Percentiles rank a stretch among this genome's conserved stretches.
These are phyloP conservation scores for Pachycephus smyrnensis DNA, from an alignment of 2,888 invertebrate species.

Conservation along the genomic window DNA sequence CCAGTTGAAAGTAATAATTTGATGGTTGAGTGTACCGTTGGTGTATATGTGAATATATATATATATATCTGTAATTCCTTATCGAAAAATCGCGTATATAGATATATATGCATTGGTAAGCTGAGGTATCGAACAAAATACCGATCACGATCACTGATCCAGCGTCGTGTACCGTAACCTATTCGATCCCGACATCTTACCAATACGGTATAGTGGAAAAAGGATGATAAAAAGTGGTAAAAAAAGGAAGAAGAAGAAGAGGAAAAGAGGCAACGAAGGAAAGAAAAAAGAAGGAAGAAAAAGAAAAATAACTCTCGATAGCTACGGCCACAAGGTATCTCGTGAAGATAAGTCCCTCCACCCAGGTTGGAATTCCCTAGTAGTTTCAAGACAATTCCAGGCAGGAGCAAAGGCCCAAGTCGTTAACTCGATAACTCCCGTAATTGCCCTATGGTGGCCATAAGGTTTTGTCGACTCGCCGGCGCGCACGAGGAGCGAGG, in stretches of 20 bases:
- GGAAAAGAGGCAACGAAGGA: not conserved
- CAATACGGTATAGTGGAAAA: not conserved
- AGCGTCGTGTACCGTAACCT: not conserved
- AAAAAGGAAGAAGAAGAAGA: not conserved
- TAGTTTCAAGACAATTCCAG: not conserved
- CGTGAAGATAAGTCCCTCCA: not conserved
- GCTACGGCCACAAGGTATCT: not conserved
- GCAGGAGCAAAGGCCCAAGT: not conserved
- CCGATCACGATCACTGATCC: not conserved
- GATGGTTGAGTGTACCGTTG: not conserved
- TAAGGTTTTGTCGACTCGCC: not conserved
- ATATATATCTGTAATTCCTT: not conserved
- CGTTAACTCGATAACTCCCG: not conserved
- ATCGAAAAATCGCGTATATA: not conserved
- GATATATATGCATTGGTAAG: not conserved
- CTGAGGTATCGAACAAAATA: not conserved
- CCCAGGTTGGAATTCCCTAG: not conserved
- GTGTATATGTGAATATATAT: no score
- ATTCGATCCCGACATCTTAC: not conserved
- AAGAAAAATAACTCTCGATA: not conserved
- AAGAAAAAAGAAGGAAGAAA: not conserved
- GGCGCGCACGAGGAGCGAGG: not conserved
- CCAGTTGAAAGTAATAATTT: no score
- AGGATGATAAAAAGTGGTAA: not conserved
- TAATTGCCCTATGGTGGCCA: not conserved